A percentile compares a stretch with the other conserved stretches of the same genome.
Evolutionary conservation across 2,888 invertebrate genomes (phyloP).

Genomic region (Amphipoea lucens): DNA sequence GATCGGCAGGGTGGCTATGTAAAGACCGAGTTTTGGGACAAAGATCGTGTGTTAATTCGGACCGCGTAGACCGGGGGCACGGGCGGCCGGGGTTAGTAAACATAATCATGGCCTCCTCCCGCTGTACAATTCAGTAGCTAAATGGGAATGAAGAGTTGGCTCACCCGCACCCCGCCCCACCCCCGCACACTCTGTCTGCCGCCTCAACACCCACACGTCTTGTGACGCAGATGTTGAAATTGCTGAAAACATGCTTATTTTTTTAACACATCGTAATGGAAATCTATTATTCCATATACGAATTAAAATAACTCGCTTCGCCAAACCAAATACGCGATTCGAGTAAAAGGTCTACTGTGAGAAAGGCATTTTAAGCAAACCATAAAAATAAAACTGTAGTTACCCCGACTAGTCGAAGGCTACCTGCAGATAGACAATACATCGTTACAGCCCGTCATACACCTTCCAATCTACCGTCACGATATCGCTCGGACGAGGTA

Average conservation of each 20-base stretch:
- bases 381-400: conserved; percentile 17
- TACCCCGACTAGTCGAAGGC: conserved; percentile 36
- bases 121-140: conserved; percentile 88
- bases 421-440: conserved; percentile 50
- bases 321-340: neutral
- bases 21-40: conserved; percentile 80
- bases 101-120: conserved; percentile 88
- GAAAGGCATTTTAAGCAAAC: conserved; percentile 17
- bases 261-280: conserved; percentile 49
- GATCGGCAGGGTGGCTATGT: conserved; percentile 71
- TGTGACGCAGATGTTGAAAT: conserved; percentile 78
- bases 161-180: conserved; percentile 77
- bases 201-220: conserved; percentile 83
- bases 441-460: conserved; percentile 41
- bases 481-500: conserved; percentile 22
- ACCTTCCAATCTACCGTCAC: conserved; percentile 36
- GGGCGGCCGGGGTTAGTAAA: conserved; percentile 86
- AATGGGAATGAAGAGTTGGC: conserved; percentile 88
- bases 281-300: conserved; percentile 42
- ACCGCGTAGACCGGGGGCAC: conserved; percentile 83
- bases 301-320: conserved; percentile 28
- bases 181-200: conserved; percentile 76
- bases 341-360: conserved; percentile 4
- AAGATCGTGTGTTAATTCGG: conserved; percentile 89
- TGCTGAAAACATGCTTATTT: conserved; percentile 69